These are phyloP conservation scores for Caiman crocodilus DNA, from an alignment of 2,797 vertebrate species.

Conservation along the genomic window DNA sequence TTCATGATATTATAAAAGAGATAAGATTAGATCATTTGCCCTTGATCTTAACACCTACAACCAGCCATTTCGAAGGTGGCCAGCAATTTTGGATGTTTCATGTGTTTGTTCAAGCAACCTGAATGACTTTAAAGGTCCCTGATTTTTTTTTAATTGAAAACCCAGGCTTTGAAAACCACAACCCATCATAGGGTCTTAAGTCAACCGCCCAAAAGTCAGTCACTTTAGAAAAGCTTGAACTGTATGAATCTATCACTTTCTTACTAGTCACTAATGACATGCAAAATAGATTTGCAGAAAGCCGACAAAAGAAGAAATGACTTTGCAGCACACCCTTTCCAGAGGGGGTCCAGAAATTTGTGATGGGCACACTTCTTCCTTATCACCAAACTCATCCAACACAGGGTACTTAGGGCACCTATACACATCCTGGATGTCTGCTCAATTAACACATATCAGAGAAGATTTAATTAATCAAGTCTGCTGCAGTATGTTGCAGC, in stretches of 20 bases:
- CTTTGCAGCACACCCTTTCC: accelerated
- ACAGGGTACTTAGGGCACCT: too few species aligned
- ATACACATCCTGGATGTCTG: too few species aligned
- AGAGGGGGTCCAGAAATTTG: background rate
- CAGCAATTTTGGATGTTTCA: background rate
- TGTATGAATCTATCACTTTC: background rate
- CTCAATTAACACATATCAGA: too few species aligned
- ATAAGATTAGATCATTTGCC: background rate
- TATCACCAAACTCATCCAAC: background rate
- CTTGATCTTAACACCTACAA: too few species aligned
- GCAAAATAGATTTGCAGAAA: too few species aligned
- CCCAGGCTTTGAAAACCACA: background rate
- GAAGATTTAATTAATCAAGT: too few species aligned
- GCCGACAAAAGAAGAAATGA: too few species aligned
- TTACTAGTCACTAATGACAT: background rate
- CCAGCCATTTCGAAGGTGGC: background rate
- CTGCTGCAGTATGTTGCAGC: too few species aligned
- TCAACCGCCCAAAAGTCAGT: background rate
- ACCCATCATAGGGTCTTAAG: accelerated
- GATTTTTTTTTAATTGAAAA: background rate
- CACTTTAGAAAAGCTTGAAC: background rate
- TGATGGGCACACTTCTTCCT: background rate
- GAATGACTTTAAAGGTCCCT: background rate
- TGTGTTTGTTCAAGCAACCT: background rate
- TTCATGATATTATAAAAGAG: background rate